Base-by-base conservation (phyloP, 2,888 invertebrate genomes). In the Chaetoderma sp. region DNA sequence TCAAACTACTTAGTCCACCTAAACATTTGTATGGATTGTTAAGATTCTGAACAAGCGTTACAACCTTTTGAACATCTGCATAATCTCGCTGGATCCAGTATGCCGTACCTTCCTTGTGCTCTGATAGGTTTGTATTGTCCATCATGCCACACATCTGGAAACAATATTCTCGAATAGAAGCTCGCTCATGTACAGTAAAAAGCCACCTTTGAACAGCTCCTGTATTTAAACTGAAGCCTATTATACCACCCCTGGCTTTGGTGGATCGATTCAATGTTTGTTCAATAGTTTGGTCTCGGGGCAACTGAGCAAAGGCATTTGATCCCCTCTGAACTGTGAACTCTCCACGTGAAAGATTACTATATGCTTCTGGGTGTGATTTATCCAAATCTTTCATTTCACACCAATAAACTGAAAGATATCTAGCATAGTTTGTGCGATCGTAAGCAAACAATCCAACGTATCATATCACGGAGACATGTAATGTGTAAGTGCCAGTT, bases 311-410 rank as follows among this genome's bases (percentile, higher is more conserved):
- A 60, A 60, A 67, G 42, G 32, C 27, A 49, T 33, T 33, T 4
- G 21, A 27, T 4, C 36, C 50, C 16, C 60, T 8, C 28, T 65
- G 65, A 16, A 65, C 65, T 8, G 44, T 42, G n/a, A 47, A 62
- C 21, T 47, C 33, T 28, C 61, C 61, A 45, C 28, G 27, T 10
- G 8, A 5, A 18, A 63, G 32, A 8, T 57, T 21, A n/a, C 36
- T 21, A n/a, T 50, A 21, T 18, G 27, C 30, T 33, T 52, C 59
- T 27, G 67, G 64, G 50, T 71, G 61, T 28, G 18, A 30, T 32
- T 49, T 45, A 27, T 60, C 62, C 21, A 72, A 67, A 10, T 55
- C 55, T n/a, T 42, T 58, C 73, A 73, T 71, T 57, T 73, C 44
- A 13, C 57, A 45, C 60, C 36, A 71, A 56, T 72, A 72, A 8